Percentiles rank a stretch among this genome's conserved stretches.
Evolutionary conservation across 2,888 invertebrate species (phyloP).

Genomic region (Epicampocera succincta): DNA sequence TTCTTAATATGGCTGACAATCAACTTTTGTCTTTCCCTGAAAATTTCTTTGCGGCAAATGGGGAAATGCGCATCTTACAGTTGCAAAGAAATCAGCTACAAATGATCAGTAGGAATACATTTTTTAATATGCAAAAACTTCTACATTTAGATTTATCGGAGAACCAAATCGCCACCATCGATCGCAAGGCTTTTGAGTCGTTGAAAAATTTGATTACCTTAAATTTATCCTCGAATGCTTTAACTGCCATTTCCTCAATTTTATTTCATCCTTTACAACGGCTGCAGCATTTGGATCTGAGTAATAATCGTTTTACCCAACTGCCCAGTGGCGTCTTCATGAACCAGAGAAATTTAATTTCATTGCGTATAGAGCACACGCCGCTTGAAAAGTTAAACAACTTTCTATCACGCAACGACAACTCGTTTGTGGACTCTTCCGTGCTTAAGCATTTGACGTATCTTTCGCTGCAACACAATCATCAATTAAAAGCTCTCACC

Average conservation of each 20-base stretch:
- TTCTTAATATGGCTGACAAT: conserved; percentile 85
- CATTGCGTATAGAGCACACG: conserved; percentile 86
- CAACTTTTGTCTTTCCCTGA: conserved; percentile 88
- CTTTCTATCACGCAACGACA: conserved; percentile 82
- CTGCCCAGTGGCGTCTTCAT: conserved; percentile 86
- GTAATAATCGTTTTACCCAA: conserved; percentile 83
- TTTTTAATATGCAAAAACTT: conserved; percentile 88
- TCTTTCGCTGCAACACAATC: conserved; percentile 85
- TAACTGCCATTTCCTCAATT: conserved; percentile 81
- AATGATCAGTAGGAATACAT: conserved; percentile 83
- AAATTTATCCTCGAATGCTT: conserved; percentile 84
- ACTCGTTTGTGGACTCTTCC: conserved; percentile 74
- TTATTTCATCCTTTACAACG: conserved; percentile 82
- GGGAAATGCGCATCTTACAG: conserved; percentile 75
- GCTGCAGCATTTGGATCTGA: conserved; percentile 84
- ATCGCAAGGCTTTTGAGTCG: conserved; percentile 86
- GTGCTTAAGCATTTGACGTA: conserved; percentile 85
- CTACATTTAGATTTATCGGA: conserved; percentile 84
- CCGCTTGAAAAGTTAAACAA: conserved; percentile 84
- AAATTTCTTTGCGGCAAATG: conserved; percentile 89
- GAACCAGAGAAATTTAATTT: conserved; percentile 84
- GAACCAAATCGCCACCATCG: conserved; percentile 85
- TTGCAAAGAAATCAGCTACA: conserved; percentile 77
- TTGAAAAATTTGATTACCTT: conserved; percentile 84
- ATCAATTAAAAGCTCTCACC: conserved; percentile 84